Conservation (phyloP, 2,113 vertebrate genomes). For the Brienomyrus longianalis region DNA sequence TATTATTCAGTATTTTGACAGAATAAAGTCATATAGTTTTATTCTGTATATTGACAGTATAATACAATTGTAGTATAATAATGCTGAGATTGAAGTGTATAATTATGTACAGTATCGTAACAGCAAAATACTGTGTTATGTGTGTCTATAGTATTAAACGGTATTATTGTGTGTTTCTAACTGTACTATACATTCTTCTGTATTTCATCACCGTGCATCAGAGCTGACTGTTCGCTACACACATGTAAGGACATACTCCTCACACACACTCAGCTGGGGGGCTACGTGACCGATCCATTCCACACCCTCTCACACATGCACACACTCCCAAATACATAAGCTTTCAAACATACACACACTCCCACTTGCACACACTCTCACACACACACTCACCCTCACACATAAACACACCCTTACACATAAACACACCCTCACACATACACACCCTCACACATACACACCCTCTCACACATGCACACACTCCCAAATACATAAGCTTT, state of each 20-base stretch:
- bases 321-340: neutral
- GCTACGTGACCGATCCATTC: neutral
- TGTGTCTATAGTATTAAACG: neutral
- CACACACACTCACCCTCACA: too few species aligned
- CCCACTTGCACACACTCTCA: neutral
- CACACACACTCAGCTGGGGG: neutral
- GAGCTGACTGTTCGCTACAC: neutral
- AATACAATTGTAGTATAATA: neutral
- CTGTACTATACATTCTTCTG: neutral
- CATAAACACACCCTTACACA: too few species aligned
- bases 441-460: too few species aligned
- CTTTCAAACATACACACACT: neutral
- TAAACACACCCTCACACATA: too few species aligned
- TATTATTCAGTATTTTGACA: neutral
- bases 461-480: neutral
- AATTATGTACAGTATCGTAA: neutral
- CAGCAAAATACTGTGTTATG: neutral
- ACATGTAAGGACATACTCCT: neutral
- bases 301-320: neutral
- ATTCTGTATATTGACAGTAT: neutral
- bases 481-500: neutral
- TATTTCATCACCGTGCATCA: neutral
- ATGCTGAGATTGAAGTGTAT: neutral
- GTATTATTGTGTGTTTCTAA: neutral
- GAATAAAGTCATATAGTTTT: neutral